Base-by-base conservation (phyloP, 2,113 vertebrate species). In the Galeopterus variegatus region DNA sequence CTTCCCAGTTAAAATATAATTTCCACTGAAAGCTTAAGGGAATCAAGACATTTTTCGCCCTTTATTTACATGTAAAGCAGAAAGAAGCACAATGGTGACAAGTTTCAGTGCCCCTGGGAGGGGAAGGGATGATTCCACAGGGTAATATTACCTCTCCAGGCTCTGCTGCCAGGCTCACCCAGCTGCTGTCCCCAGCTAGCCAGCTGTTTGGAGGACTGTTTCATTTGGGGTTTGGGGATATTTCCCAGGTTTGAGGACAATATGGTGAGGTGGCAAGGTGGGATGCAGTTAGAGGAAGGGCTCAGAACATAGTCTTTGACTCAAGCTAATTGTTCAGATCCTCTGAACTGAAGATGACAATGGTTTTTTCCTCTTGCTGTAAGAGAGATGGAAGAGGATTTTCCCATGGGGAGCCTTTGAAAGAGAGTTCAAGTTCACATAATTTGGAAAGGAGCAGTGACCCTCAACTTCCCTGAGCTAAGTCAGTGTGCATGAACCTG, bases 11-110 rank as follows among this genome's bases (percentile, higher is more conserved):
- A 92, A 96, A 95, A 91, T 50, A 76, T 76, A 94, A 89, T 94
- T 90, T 98, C 95, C 97, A 93, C 83, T 95, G 95, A 90, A 69
- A 97, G 70, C 65, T 95, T 97, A 91, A 96, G 88, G 77, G 33
- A 92, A 97, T 96, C 96, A 50, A 97, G 90, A 64, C 33, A 69
- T 97, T 94, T 96, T 90, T 79, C 88, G 93, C 80, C 77, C 69
- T 96, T 85, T 94, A 76, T 95, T 87, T 95, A 91, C 70, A 94
- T 64, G 77, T 96, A 96, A 96, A 97, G 92, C 67, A 86, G 92
- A 94, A 95, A 95, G 58, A 67, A 62, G 31, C 28, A 60, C 62
- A 94, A 85, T 31, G 93, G 80, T 92, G 93, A 56, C 83, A 93
- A 97, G 65, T 81, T 90, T 89, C 76, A 33, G 45, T 10, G 14